Percentiles rank a stretch among this genome's conserved stretches.
phyloP scores from a whole-genome alignment of 1,140 invertebrate species.

The Trachymyrmex septentrionalis region DNA sequence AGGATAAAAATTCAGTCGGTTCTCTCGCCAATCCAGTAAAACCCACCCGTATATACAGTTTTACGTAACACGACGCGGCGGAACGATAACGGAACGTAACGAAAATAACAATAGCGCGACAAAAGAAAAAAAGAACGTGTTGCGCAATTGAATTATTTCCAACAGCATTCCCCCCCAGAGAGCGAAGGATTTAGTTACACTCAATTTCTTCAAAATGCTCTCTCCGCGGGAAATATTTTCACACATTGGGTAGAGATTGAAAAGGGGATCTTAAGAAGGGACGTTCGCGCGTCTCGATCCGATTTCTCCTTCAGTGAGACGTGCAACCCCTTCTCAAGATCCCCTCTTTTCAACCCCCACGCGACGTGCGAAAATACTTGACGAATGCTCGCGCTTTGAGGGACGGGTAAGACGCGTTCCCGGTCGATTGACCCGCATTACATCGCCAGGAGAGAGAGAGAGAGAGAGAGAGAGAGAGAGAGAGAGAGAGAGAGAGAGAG shows the following conservation, averaged over 20 bases:
- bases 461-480: too few species aligned
- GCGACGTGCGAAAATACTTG: slow-evolving; percentile 37
- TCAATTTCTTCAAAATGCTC: slow-evolving; percentile 30
- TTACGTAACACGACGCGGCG: slow-evolving; percentile 14
- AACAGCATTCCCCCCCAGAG: not conserved
- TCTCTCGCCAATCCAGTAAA: not conserved
- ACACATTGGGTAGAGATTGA: not conserved
- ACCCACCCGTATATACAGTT: not conserved
- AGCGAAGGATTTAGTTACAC: slow-evolving; percentile 14
- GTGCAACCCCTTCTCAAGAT: not conserved
- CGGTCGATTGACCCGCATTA: slow-evolving; percentile 73
- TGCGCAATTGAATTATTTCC: slow-evolving; percentile 39
- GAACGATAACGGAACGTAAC: slow-evolving; percentile 16
- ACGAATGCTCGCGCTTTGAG: not conserved
- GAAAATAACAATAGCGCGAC: slow-evolving; percentile 7
- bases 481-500: too few species aligned
- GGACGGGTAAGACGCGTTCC: not conserved
- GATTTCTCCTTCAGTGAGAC: not conserved
- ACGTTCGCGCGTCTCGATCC: not conserved
- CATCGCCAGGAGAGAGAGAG: slow-evolving; percentile 41
- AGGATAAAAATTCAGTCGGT: slow-evolving; percentile 14
- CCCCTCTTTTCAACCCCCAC: not conserved
- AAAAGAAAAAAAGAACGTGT: not conserved
- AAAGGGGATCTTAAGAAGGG: not conserved
- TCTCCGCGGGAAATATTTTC: slow-evolving; percentile 50